Base-by-base conservation (phyloP, 2,113 vertebrate genomes). In the Rhipidura dahli region DNA sequence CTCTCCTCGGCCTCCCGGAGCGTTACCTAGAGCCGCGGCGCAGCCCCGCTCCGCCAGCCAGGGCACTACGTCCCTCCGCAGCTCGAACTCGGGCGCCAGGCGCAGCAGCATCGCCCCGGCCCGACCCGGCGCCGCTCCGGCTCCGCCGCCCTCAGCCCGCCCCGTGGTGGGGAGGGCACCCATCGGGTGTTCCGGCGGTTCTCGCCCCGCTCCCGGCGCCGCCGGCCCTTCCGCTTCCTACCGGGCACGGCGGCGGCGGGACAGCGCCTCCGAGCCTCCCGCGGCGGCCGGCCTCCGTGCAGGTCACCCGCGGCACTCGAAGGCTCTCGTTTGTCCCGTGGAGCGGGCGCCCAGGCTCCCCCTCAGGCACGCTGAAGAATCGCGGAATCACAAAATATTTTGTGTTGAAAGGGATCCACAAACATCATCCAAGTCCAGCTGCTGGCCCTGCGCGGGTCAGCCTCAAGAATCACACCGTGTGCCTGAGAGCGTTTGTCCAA, bases 1-100 rank as follows among this genome's bases (percentile, higher is more conserved):
- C 49, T 59, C 7, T 30, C 45, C 71, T 35, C 60, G 15, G 57
- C 53, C 65, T 53, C 47, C 63, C 47, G 63, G 51, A 66, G 77
- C 44, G 39, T 89, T 96, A 83, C 91, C 95, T 70, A 70, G 51
- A 77, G 89, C 87, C 47, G 69, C 73, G 40, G 66, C 85, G 89
- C 68, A 89, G 23, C 83, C 70, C 60, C 51, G 82, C 83, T 79
- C 88, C 44, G 75, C 76, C 69, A 98, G 95, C 97, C 97, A 96
- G 11, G 98, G 97, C 10, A 71, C 81, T 95, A 98, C 97, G 51
- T 98, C 98, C 78, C 73, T 69, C 33, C 33, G 75, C 53, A 97
- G 97, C 18, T 98, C 97, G 84, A 98, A 98, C 27, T 83, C 83
- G 49, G 94, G 47, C 10, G 65, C 65, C 69, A 98, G 93, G 21